Percentiles rank a stretch among this genome's conserved stretches.
Evolutionary conservation across 2,888 invertebrate species (phyloP).

Genomic region (Acanthacorydalis orientalis): DNA sequence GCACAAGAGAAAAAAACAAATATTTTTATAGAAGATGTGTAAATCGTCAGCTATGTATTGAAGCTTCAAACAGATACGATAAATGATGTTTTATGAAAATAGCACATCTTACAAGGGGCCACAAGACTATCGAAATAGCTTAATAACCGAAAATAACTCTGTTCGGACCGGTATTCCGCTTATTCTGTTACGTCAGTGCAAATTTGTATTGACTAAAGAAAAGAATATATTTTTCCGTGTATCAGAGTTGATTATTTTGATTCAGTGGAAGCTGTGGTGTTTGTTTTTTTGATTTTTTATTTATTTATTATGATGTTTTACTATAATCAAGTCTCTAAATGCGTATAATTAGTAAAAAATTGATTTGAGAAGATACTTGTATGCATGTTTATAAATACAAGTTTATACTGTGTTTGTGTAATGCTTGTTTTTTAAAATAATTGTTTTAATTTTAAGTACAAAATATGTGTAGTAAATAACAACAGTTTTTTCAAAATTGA

Average conservation of each 20-base stretch:
- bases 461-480: no score
- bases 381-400: no score
- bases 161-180: neutral
- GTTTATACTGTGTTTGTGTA: no score
- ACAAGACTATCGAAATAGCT: slow-evolving; percentile 1
- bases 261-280: neutral
- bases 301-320: no score
- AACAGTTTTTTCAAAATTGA: no score
- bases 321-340: no score
- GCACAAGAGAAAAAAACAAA: neutral
- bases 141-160: slow-evolving; percentile 4
- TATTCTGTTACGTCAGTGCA: neutral
- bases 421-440: no score
- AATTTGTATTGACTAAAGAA: neutral
- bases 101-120: neutral
- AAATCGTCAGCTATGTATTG: neutral
- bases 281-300: no score
- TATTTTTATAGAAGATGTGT: no score
- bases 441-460: no score
- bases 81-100: neutral
- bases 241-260: neutral
- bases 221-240: neutral
- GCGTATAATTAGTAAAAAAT: no score
- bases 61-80: neutral
- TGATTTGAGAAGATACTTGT: no score